These are phyloP conservation scores for Podocnemis expansa DNA, from an alignment of 2,113 vertebrate species.

Conservation along the genomic window DNA sequence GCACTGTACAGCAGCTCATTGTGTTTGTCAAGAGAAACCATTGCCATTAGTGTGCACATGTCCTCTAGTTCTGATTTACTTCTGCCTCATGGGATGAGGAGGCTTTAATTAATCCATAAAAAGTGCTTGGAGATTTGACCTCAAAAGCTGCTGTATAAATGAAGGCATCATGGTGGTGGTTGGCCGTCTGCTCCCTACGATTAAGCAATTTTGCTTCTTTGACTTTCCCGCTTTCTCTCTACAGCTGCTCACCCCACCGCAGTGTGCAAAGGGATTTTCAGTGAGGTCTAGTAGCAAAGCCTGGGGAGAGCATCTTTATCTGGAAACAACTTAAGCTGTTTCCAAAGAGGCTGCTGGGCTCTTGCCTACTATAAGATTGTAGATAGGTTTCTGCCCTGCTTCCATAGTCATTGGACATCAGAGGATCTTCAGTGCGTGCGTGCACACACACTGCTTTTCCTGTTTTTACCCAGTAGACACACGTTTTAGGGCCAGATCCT, in stretches of 20 bases:
- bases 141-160: not conserved
- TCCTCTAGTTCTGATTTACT: not conserved
- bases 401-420: not conserved
- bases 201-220: not conserved
- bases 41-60: not conserved
- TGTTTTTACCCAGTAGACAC: not conserved
- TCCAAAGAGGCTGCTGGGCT: not conserved
- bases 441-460: fast-evolving
- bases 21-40: not conserved
- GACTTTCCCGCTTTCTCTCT: not conserved
- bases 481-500: not conserved
- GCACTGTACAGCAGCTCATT: not conserved
- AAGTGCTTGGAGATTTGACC: not conserved
- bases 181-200: not conserved
- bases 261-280: not conserved
- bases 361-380: not conserved
- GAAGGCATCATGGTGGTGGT: not conserved
- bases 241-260: not conserved
- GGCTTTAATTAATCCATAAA: not conserved
- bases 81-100: not conserved
- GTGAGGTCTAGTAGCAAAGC: not conserved
- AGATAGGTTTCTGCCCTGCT: not conserved
- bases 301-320: too few species aligned
- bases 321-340: not conserved
- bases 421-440: not conserved